Percentiles rank a stretch among this genome's conserved stretches.
These are phyloP conservation scores for Scrobipalpa atriplicella DNA, from an alignment of 2,888 invertebrate species.

Conservation along the genomic window DNA sequence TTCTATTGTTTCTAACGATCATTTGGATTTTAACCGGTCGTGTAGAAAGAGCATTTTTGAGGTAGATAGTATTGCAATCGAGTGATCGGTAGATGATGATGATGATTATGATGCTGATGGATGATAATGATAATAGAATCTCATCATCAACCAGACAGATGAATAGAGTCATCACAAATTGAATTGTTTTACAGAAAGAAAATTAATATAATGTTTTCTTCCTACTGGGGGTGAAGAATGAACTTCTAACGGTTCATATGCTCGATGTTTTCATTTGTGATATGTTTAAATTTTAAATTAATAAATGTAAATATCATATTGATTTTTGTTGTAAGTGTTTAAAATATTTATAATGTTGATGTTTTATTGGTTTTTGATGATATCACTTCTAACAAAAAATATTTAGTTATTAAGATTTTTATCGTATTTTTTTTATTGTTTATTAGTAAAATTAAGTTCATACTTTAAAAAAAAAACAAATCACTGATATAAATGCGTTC, in stretches of 20 bases:
- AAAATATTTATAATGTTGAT: constrained; percentile 45
- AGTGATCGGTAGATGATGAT: neutral
- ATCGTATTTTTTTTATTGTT: constrained; percentile 31
- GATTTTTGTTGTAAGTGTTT: constrained; percentile 35
- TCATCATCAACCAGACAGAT: neutral
- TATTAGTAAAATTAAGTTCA: constrained; percentile 35
- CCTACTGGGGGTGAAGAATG: neutral
- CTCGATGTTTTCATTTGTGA: constrained; percentile 3
- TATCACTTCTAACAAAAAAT: constrained; percentile 29
- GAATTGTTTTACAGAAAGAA: neutral
- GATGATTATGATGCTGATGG: neutral
- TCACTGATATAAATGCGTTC: constrained; percentile 19
- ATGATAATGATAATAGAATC: neutral
- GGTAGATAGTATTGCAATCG: neutral
- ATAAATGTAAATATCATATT: constrained; percentile 29
- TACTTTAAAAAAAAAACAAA: constrained; percentile 24
- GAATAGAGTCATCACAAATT: neutral
- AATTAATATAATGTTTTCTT: neutral
- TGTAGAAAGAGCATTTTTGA: neutral
- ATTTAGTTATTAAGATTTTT: constrained; percentile 39
- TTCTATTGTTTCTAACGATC: constrained; percentile 5
- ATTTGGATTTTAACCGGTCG: neutral
- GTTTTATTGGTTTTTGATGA: constrained; percentile 35
- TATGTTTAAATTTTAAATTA: constrained; percentile 28
- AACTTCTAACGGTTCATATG: neutral